A percentile compares a stretch with the other conserved stretches of the same genome.
These are phyloP conservation scores for Sander vitreus DNA, from an alignment of 2,113 vertebrate genomes.

Conservation along the genomic window DNA sequence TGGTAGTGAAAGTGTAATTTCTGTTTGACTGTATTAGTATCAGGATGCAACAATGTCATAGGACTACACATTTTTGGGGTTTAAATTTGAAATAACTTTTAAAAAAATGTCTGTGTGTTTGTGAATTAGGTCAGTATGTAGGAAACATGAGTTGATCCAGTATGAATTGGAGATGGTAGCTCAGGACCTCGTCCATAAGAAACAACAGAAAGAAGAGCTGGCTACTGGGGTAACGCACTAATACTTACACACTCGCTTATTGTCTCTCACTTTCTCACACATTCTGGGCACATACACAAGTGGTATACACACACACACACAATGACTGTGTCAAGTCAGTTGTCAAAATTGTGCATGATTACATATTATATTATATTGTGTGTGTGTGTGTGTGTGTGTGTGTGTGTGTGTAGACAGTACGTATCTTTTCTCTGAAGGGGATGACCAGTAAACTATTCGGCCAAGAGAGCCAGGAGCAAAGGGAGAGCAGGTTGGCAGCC, in stretches of 20 bases:
- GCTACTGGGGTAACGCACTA: slow-evolving; percentile 87
- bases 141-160: slow-evolving; percentile 93
- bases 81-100: not conserved
- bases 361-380: too few species aligned
- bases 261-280: not conserved
- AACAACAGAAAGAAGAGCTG: slow-evolving; percentile 94
- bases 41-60: not conserved
- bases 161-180: slow-evolving; percentile 92
- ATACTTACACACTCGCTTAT: not conserved
- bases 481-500: slow-evolving; percentile 89
- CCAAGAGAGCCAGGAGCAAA: slow-evolving; percentile 93
- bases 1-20: not conserved
- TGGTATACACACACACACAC: not conserved
- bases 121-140: slow-evolving; percentile 88
- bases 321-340: not conserved
- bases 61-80: not conserved
- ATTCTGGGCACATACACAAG: not conserved
- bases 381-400: slow-evolving; percentile 21
- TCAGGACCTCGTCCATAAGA: slow-evolving; percentile 90
- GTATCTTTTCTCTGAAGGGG: slow-evolving; percentile 93
- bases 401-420: slow-evolving; percentile 85
- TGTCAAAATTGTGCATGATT: not conserved
- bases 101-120: slow-evolving; percentile 1
- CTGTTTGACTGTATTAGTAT: not conserved
- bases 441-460: slow-evolving; percentile 96